phyloP scores from a whole-genome alignment of 2,113 vertebrate genomes.

The Pomatorhinus ruficollis region DNA sequence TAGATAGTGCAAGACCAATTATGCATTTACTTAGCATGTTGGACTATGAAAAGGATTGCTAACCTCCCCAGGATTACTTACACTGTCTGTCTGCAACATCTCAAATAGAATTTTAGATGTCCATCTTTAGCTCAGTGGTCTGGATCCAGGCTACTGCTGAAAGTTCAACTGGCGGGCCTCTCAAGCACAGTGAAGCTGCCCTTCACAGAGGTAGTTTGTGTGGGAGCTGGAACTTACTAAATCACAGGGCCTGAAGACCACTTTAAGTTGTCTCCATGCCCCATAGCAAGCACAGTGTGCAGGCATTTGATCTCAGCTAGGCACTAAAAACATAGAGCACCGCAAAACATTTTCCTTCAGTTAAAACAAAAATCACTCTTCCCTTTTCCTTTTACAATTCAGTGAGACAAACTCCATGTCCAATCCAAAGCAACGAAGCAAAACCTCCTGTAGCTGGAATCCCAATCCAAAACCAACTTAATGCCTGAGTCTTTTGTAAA shows the following conservation, averaged over 20 bases:
- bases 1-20: fast-evolving
- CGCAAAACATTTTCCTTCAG: background rate
- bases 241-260: background rate
- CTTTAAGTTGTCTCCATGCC: background rate
- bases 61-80: background rate
- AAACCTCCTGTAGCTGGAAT: background rate
- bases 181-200: background rate
- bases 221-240: background rate
- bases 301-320: background rate
- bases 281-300: background rate
- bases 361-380: background rate
- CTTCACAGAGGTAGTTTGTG: background rate
- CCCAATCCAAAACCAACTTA: background rate
- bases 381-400: background rate
- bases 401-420: background rate
- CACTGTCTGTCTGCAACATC: background rate
- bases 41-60: background rate
- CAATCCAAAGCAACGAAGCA: background rate
- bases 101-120: background rate
- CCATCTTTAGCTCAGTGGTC: background rate
- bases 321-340: background rate
- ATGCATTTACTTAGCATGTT: background rate
- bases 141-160: background rate
- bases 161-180: background rate
- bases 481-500: background rate